Conservation (phyloP, 1,140 invertebrate species). For the Drosophila orosa region DNA sequence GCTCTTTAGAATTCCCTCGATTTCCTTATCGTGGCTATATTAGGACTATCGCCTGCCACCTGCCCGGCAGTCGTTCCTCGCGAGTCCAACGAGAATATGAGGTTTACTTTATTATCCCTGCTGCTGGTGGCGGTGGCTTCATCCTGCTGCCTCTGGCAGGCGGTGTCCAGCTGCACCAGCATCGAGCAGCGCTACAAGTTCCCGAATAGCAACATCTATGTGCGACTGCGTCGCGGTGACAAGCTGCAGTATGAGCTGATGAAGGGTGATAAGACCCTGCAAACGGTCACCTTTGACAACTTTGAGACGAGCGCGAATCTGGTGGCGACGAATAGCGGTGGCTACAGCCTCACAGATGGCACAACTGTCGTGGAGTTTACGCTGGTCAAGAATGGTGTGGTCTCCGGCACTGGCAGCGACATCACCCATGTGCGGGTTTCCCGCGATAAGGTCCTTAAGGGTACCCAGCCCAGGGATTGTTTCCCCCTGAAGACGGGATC, state of each 20-base stretch:
- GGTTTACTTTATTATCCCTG: slow-evolving; percentile 7
- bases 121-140: slow-evolving; percentile 29
- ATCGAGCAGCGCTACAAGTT: slow-evolving; percentile 75
- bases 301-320: slow-evolving; percentile 61
- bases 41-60: slow-evolving; percentile 5
- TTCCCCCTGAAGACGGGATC: slow-evolving; percentile 48
- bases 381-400: slow-evolving; percentile 48
- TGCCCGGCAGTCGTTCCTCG: slow-evolving; percentile 9
- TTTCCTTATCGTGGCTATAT: slow-evolving; percentile 49
- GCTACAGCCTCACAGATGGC: slow-evolving; percentile 58
- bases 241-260: slow-evolving; percentile 75
- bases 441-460: slow-evolving; percentile 56
- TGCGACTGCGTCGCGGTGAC: slow-evolving; percentile 57
- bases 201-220: slow-evolving; percentile 68
- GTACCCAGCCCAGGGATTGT: slow-evolving; percentile 73
- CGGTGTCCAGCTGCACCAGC: slow-evolving; percentile 31
- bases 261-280: slow-evolving; percentile 62
- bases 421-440: slow-evolving; percentile 71
- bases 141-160: slow-evolving; percentile 34
- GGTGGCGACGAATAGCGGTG: slow-evolving; percentile 42
- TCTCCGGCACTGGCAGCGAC: slow-evolving; percentile 28
- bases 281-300: slow-evolving; percentile 74
- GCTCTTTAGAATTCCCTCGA: slow-evolving; percentile 12
- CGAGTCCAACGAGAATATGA: slow-evolving; percentile 35
- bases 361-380: slow-evolving; percentile 59